Conservation (phyloP, 2,113 vertebrate genomes). For the Brevimyrus niger region DNA sequence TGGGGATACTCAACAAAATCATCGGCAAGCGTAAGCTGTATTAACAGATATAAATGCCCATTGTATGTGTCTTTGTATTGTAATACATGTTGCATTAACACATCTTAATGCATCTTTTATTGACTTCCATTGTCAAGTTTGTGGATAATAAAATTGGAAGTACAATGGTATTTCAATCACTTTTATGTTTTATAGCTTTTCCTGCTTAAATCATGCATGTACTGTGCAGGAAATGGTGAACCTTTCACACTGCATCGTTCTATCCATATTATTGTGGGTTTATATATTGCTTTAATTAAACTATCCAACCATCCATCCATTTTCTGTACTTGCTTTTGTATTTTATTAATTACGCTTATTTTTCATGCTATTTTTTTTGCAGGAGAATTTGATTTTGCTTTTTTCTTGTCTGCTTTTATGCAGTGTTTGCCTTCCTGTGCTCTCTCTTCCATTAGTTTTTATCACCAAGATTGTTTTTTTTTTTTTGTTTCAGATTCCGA, state of each 20-base stretch:
- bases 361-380: too few species aligned
- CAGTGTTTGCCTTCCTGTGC: too few species aligned
- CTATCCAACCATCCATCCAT: too few species aligned
- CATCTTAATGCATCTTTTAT: neutral
- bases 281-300: neutral
- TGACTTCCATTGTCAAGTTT: neutral
- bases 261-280: neutral
- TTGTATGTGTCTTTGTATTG: neutral
- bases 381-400: too few species aligned
- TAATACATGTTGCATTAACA: neutral
- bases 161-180: neutral
- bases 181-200: neutral
- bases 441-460: too few species aligned
- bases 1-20: neutral
- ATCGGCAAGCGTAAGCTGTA: neutral
- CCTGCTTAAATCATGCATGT: too few species aligned
- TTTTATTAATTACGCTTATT: too few species aligned
- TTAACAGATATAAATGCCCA: neutral
- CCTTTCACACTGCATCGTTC: neutral
- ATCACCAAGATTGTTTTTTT: neutral
- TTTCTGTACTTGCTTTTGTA: too few species aligned
- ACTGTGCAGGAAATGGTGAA: too few species aligned
- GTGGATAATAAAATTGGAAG: neutral
- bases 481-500: conserved; percentile 59
- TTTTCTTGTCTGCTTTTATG: too few species aligned